Evolutionary conservation across 2,797 vertebrate genomes (phyloP).

Genomic region (Galago senegalensis): DNA sequence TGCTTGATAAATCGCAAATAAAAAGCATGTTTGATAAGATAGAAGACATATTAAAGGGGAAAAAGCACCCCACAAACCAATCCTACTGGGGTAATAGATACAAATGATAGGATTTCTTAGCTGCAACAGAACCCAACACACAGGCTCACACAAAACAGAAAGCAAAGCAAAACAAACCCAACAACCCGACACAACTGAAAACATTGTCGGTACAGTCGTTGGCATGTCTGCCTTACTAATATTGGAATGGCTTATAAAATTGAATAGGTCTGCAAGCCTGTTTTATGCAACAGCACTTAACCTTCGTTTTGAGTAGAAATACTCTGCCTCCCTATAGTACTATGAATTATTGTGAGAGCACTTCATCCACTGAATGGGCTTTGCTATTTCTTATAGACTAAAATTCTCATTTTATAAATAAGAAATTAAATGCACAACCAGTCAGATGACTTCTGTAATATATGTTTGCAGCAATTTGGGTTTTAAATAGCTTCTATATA

Average conservation of each 20-base stretch:
- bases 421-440: background rate
- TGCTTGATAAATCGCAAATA: slow-evolving; percentile 69
- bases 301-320: background rate
- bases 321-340: background rate
- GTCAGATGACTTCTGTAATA: background rate
- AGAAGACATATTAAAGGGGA: slow-evolving; percentile 62
- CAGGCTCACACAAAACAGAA: background rate
- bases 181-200: background rate
- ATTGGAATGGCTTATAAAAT: background rate
- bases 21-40: slow-evolving; percentile 75
- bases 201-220: background rate
- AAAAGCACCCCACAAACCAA: background rate
- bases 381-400: background rate
- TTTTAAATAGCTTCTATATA: background rate
- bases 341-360: slow-evolving; percentile 47
- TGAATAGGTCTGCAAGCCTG: background rate
- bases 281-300: background rate
- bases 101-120: slow-evolving; percentile 22
- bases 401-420: slow-evolving; percentile 23
- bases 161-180: background rate
- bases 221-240: background rate
- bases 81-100: slow-evolving; percentile 45
- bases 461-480: background rate
- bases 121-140: background rate
- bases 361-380: background rate